A percentile compares a stretch with the other conserved stretches of the same genome.
These are phyloP conservation scores for Fulica atra DNA, from an alignment of 2,113 vertebrate genomes.

Conservation along the genomic window DNA sequence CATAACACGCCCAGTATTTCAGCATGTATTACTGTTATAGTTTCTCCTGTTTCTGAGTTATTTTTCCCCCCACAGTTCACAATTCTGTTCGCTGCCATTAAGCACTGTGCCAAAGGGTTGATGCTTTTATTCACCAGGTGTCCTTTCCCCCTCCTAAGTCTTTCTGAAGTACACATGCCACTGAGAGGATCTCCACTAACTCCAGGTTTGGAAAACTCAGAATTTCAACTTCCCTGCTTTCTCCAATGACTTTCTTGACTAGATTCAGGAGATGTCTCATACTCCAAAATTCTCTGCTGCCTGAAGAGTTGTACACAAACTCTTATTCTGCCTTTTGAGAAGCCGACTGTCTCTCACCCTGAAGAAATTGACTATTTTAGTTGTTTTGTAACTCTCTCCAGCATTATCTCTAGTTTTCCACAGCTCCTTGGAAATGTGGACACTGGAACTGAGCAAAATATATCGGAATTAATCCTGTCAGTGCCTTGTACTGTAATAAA, in stretches of 20 bases:
- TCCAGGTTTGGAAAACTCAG: not conserved
- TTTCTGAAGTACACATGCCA: not conserved
- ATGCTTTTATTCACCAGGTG: not conserved
- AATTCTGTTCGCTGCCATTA: constrained; percentile 48
- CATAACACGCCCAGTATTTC: not conserved
- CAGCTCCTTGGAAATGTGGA: not conserved
- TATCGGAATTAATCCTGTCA: not conserved
- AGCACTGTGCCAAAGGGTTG: constrained; percentile 13
- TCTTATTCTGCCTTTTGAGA: not conserved
- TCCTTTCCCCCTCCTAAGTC: not conserved
- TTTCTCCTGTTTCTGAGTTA: not conserved
- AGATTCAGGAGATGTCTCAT: not conserved
- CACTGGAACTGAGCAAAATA: fast-evolving
- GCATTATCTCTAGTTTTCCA: not conserved
- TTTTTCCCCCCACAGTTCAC: not conserved
- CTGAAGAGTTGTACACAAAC: not conserved
- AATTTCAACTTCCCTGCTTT: not conserved
- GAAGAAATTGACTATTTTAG: not conserved
- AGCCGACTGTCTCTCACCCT: not conserved
- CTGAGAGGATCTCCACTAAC: not conserved
- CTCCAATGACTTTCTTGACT: not conserved
- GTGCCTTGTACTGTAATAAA: not conserved
- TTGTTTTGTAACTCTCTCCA: not conserved
- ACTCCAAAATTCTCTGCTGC: not conserved
- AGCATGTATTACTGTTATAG: not conserved